Conservation (phyloP, 2,888 invertebrate species). For the Synanthedon andrenaeformis region DNA sequence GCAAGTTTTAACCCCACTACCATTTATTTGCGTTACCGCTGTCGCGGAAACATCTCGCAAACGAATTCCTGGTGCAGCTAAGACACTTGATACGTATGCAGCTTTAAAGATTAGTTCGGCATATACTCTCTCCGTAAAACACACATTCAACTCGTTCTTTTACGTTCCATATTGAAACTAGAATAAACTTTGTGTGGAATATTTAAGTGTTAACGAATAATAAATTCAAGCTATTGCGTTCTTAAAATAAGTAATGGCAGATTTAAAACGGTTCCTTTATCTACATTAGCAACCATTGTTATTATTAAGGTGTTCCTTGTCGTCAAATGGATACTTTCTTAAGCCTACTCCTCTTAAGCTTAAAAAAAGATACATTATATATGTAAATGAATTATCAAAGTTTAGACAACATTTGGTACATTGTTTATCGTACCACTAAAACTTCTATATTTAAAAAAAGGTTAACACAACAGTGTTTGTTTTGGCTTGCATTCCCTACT, state of each 20-base stretch:
- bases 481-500: too few relatives aligned
- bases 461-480: too few relatives aligned
- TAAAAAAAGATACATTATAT: too few relatives aligned
- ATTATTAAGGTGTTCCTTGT: too few relatives aligned
- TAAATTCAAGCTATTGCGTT: neutral
- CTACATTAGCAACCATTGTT: too few relatives aligned
- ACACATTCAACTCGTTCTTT: slow-evolving; percentile 21
- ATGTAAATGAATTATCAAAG: too few relatives aligned
- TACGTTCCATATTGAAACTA: neutral
- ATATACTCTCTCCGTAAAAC: slow-evolving; percentile 23
- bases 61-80: slow-evolving; percentile 19
- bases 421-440: too few relatives aligned
- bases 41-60: slow-evolving; percentile 20
- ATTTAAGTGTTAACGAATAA: neutral
- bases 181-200: neutral
- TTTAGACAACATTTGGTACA: too few relatives aligned
- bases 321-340: too few relatives aligned
- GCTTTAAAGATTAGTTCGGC: slow-evolving; percentile 38
- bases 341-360: too few relatives aligned
- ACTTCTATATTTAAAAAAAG: too few relatives aligned
- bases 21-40: slow-evolving; percentile 46
- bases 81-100: slow-evolving; percentile 15
- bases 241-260: neutral
- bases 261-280: too few relatives aligned
- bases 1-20: slow-evolving; percentile 52